A percentile compares a stretch with the other conserved stretches of the same genome.
These are phyloP conservation scores for Orestias chungarensis DNA, from an alignment of 2,797 vertebrate species.

Conservation along the genomic window DNA sequence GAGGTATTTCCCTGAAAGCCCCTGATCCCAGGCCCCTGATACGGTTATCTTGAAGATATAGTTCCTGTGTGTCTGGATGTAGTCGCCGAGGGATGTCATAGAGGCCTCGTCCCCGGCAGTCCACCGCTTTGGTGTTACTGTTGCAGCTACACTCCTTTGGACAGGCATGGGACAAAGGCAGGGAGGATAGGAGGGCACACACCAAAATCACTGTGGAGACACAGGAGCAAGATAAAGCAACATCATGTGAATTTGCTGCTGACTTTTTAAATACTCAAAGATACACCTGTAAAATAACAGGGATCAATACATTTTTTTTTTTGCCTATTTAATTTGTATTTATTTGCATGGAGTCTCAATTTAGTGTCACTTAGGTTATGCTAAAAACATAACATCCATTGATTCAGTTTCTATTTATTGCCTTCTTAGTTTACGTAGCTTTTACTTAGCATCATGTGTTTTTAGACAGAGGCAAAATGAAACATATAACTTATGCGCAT, in stretches of 20 bases:
- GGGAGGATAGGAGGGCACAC: constrained; percentile 69
- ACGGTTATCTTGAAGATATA: constrained; percentile 91
- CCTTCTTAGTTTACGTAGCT: constrained; percentile 5
- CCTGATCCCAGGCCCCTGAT: constrained; percentile 87
- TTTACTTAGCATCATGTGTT: constrained; percentile 3
- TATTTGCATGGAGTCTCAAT: not conserved
- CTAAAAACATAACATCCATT: too few species aligned
- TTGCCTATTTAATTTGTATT: not conserved
- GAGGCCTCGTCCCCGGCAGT: constrained; percentile 88
- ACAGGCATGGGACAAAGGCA: constrained; percentile 76
- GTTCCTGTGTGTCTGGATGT: constrained; percentile 85
- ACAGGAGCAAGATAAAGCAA: constrained; percentile 21
- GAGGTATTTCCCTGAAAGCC: constrained; percentile 84
- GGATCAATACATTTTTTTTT: not conserved
- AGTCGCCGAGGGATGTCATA: constrained; percentile 86
- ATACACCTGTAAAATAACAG: not conserved
- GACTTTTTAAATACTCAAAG: not conserved
- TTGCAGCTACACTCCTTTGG: constrained; percentile 89
- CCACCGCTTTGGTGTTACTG: constrained; percentile 83
- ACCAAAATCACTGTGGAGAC: constrained; percentile 77
- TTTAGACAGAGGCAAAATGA: constrained; percentile 34
- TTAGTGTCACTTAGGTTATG: not conserved
- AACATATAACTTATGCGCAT: constrained; percentile 48
- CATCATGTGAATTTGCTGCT: not conserved
- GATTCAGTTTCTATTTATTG: not conserved